Base-by-base conservation (phyloP, 2,113 vertebrate genomes). In the Lota lota region DNA sequence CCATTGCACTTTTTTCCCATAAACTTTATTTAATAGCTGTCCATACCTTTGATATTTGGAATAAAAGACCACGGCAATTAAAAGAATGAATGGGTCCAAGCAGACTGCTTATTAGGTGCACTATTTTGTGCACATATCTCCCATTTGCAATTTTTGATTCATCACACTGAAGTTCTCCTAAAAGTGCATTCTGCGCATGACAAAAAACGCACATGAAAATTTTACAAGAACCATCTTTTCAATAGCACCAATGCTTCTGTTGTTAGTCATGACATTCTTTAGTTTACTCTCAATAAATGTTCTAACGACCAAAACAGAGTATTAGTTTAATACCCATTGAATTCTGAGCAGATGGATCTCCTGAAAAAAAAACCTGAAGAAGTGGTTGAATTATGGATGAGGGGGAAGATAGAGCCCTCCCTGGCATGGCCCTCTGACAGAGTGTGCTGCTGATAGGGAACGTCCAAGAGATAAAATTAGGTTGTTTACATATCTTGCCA, bases 341-440 rank as follows among this genome's bases (percentile, higher is more conserved):
- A 60, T 59, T 63, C 68, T 71, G 56, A 65, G 70, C 73, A 85
- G 78, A 85, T 76, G 76, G 82, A 82, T 68, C 47, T 75, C 69
- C 66, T 67, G 76, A 51, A 69, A 73, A 73, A 66, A 72, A 69
- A 79, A 83, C 72, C 74, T 72, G 28, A 33, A 33, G 28, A 4
- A 33, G 28, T 33, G 76, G 75, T 76, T 47, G 70, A 65, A 76
- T 66, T 76, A 69, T 66, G 69, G 76, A 73, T 79, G 74, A 81
- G 69, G 57, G 66, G 69, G 76, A 79, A 76, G 67, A 76, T 72
- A 83, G 65, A 66, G 65, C 69, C 66, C 69, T 69, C 63, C 63
- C 79, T 82, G 78, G 78, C 81, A 79, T 21, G 17, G 62, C 67
- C 61, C 60, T 58, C 22, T 58, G 56, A 70, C 75, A 83, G 75